phyloP scores from a whole-genome alignment of 2,113 vertebrate genomes.

The Bungarus multicinctus region DNA sequence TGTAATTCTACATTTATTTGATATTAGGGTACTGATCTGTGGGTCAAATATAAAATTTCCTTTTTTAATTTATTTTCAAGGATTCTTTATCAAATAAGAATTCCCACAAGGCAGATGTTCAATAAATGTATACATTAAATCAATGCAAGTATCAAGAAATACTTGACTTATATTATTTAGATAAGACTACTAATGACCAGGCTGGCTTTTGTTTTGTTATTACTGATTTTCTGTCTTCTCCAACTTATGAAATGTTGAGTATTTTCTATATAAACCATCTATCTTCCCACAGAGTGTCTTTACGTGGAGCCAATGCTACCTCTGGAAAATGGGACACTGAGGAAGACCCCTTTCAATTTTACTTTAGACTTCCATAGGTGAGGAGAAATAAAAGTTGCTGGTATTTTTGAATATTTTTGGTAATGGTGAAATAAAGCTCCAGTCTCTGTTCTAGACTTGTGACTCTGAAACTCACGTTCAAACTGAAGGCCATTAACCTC shows the following conservation, averaged over 20 bases:
- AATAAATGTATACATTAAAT: background rate
- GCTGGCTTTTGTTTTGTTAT: background rate
- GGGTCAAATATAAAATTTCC: background rate
- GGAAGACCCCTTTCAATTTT: constrained; percentile 72
- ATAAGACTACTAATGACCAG: background rate
- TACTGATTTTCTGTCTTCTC: background rate
- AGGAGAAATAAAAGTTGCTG: constrained; percentile 36
- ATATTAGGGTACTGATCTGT: background rate
- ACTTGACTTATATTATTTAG: background rate
- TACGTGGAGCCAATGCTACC: constrained; percentile 70
- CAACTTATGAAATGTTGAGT: constrained; percentile 6
- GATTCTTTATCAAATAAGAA: background rate
- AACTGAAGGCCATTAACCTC: constrained; percentile 91
- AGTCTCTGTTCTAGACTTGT: constrained; percentile 77
- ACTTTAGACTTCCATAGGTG: constrained; percentile 91
- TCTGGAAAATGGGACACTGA: constrained; percentile 48
- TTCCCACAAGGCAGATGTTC: background rate
- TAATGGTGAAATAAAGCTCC: constrained; percentile 16
- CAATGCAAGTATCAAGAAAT: background rate
- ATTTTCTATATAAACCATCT: constrained; percentile 33
- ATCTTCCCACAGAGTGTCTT: constrained; percentile 81
- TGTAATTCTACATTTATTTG: too few relatives aligned
- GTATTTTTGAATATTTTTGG: background rate
- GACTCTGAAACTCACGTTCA: constrained; percentile 81
- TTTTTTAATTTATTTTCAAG: background rate